Base-by-base conservation (phyloP, 1,140 invertebrate genomes). In the Leptopilina boulardi region DNA sequence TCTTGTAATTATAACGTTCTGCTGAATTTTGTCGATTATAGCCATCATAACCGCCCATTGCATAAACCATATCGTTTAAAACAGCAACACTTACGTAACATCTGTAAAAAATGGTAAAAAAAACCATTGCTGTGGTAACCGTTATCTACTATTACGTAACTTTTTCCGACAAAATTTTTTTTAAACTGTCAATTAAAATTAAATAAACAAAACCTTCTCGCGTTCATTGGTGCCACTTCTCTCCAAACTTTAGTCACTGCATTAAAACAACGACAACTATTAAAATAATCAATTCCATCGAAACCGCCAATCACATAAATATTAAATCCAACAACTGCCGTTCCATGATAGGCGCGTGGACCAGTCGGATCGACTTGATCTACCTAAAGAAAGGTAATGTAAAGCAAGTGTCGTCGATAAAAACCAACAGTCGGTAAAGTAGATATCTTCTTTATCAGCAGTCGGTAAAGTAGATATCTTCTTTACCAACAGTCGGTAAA, bases 1-100 rank as follows among this genome's bases (percentile, higher is more conserved):
- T 92, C 19, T 91, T 91, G 21, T 94, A 93, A 86, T 96, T 93
- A 85, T 96, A 96, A 71, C 93, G 91, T 86, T 97, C 96, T n/a
- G 93, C 95, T 0, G 93, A 94, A 80, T 94, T 95, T 80, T 95
- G 93, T 13, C 95, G 91, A 83, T 93, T 91, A 78, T 94, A 93
- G 5, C 96, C 95, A 87, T 96, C 95, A 84, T 93, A 96, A 4
- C 96, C 96, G 34, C 95, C 95, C 92, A 96, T 94, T 0, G 95
- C 94, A 85, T 95, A 96, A 74, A 96, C 93, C 0, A 92, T 84
- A 77, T 94, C 93, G 10, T 95, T 92, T 0, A 95, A 81, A 0
- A 94, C 91, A 0, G 93, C 93, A 0, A 94, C 93, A 78, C 94
- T 94, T 0, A 96, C 94, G 82, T 94, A 95, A 83, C 93, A 94